Conservation (phyloP, 2,888 invertebrate species). For the Priocnemis perturbator region DNA sequence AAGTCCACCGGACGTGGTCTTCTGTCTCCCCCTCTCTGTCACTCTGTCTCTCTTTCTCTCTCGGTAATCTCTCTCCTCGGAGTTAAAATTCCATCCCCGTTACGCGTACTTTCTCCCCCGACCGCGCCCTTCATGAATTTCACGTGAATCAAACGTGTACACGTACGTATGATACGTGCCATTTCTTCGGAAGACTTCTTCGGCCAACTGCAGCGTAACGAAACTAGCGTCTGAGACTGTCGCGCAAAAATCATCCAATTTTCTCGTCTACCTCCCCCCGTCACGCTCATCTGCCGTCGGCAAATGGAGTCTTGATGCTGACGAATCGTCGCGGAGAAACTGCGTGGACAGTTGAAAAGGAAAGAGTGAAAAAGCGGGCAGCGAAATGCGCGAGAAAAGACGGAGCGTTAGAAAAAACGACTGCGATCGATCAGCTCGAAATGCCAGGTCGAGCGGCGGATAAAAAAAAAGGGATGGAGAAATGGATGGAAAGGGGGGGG, state of each 20-base stretch:
- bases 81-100: conserved; percentile 5
- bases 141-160: no score
- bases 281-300: conserved; percentile 4
- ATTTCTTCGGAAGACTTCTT: not conserved
- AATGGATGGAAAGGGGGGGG: conserved; percentile 2
- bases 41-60: conserved; percentile 10
- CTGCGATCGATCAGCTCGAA: conserved; percentile 33
- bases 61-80: not conserved
- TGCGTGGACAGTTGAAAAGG: not conserved
- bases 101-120: not conserved
- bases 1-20: not conserved
- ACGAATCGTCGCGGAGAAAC: conserved; percentile 26
- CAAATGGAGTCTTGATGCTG: conserved; percentile 23
- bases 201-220: not conserved
- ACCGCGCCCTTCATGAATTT: no score
- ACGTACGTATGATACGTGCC: no score
- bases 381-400: conserved; percentile 39
- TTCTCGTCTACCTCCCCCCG: not conserved
- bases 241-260: not conserved
- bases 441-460: not conserved
- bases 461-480: not conserved
- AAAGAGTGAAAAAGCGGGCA: not conserved
- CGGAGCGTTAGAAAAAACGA: no score
- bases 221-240: not conserved
- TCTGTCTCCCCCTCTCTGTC: not conserved